Percentiles rank a stretch among this genome's conserved stretches.
These are phyloP conservation scores for Colletes gigas DNA, from an alignment of 1,140 invertebrate genomes.

Conservation along the genomic window DNA sequence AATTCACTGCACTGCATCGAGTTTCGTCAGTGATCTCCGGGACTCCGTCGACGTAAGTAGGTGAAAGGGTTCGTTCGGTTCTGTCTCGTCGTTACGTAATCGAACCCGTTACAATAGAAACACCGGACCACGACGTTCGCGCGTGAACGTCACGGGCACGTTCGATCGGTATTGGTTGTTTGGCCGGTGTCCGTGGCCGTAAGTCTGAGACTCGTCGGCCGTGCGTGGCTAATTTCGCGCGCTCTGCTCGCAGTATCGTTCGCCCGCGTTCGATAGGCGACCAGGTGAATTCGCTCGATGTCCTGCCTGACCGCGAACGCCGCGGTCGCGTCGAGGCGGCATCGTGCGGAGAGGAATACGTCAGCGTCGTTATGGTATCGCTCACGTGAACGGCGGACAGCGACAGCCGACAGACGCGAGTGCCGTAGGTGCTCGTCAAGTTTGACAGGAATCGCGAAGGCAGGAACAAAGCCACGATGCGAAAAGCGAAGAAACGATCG, in stretches of 20 bases:
- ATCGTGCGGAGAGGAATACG: neutral
- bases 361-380: neutral
- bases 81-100: neutral
- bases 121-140: neutral
- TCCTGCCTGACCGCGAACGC: slow-evolving; percentile 5
- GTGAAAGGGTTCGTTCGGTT: neutral
- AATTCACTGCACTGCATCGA: slow-evolving; percentile 2
- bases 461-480: slow-evolving; percentile 27
- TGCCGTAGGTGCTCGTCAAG: neutral
- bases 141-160: too few relatives aligned
- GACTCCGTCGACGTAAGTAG: slow-evolving; percentile 45
- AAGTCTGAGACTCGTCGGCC: too few relatives aligned
- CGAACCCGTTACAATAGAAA: neutral
- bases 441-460: neutral
- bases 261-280: neutral
- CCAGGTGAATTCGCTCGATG: slow-evolving; percentile 22
- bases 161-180: too few relatives aligned
- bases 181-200: too few relatives aligned
- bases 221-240: too few relatives aligned
- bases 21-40: slow-evolving; percentile 46
- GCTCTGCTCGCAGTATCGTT: neutral
- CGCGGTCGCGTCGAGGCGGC: slow-evolving; percentile 3
- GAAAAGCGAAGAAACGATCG: slow-evolving; percentile 52
- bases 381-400: neutral
- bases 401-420: neutral